Conservation (phyloP, 1,140 invertebrate genomes). For the Hylaeus anthracinus region DNA sequence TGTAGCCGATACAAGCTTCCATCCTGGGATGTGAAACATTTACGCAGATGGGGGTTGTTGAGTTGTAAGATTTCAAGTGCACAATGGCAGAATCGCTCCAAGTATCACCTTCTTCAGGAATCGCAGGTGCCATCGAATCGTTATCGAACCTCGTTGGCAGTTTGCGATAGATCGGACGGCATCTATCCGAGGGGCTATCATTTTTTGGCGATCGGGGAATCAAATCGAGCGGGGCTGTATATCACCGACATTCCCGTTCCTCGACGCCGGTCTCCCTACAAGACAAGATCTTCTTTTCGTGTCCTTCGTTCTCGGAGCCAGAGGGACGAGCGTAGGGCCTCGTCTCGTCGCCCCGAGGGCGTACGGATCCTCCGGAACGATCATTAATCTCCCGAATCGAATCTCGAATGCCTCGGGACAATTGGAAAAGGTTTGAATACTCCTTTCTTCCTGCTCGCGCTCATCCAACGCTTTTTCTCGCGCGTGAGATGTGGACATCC, state of each 20-base stretch:
- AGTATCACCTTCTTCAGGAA: no score
- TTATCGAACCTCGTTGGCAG: not conserved
- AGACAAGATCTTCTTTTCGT: conserved; percentile 57
- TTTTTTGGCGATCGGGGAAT: conserved; percentile 43
- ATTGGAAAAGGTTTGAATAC: conserved; percentile 61
- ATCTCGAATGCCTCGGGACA: conserved; percentile 65
- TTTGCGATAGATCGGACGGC: conserved; percentile 18
- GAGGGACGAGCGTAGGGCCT: conserved; percentile 46
- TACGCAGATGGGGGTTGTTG: no score
- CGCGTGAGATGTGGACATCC: not conserved
- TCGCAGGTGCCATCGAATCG: no score
- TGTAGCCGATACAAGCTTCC: no score
- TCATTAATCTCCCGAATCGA: conserved; percentile 68
- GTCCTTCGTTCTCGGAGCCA: conserved; percentile 50
- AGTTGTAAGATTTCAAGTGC: no score
- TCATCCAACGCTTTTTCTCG: conserved; percentile 14
- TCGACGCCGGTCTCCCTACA: not conserved
- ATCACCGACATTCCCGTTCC: conserved; percentile 34
- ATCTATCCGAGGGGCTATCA: conserved; percentile 46
- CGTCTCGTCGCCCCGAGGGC: conserved; percentile 50
- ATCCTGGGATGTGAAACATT: no score
- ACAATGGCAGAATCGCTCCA: no score
- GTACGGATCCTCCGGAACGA: conserved; percentile 52
- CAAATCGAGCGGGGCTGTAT: conserved; percentile 43
- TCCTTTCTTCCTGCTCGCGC: conserved; percentile 9